Evolutionary conservation across 1,140 invertebrate species (phyloP).

Genomic region (Cyrtorhinus lividipennis): DNA sequence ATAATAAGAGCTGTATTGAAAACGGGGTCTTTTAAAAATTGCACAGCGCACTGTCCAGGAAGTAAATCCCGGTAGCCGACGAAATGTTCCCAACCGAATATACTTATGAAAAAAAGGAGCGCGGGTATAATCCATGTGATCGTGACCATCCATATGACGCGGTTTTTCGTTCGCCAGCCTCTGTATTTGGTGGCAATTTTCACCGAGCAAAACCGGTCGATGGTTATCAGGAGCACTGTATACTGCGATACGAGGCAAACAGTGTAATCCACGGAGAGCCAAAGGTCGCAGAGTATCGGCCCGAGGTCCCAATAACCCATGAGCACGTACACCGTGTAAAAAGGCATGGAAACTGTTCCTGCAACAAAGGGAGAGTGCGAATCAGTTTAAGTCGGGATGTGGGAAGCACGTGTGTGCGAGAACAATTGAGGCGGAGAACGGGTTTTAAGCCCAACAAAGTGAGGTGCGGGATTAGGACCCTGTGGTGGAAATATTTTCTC

Average conservation of each 20-base stretch:
- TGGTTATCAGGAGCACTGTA: constrained; percentile 95
- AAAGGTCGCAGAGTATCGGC: constrained; percentile 89
- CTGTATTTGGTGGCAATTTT: constrained; percentile 97
- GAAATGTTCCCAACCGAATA: constrained; percentile 98
- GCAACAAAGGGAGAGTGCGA: constrained; percentile 31
- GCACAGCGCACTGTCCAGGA: constrained; percentile 86
- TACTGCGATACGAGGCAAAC: constrained; percentile 98
- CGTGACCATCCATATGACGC: constrained; percentile 82
- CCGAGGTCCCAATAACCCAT: constrained; percentile 95
- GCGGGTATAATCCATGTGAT: constrained; percentile 98
- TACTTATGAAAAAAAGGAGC: constrained; percentile 92
- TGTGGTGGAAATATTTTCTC: no score
- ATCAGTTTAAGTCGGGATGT: no score
- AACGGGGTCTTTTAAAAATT: constrained; percentile 94
- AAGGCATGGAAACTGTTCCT: constrained; percentile 88
- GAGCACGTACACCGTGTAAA: constrained; percentile 91
- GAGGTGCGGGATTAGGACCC: no score
- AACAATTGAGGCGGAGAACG: no score
- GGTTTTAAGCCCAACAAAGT: no score
- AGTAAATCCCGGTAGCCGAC: constrained; percentile 76
- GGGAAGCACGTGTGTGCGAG: no score
- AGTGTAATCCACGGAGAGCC: constrained; percentile 98
- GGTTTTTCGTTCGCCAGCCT: constrained; percentile 88
- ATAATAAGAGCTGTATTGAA: constrained; percentile 97
- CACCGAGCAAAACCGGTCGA: constrained; percentile 97